Conservation (phyloP, 2,113 vertebrate species). For the Pedionomus torquatus region DNA sequence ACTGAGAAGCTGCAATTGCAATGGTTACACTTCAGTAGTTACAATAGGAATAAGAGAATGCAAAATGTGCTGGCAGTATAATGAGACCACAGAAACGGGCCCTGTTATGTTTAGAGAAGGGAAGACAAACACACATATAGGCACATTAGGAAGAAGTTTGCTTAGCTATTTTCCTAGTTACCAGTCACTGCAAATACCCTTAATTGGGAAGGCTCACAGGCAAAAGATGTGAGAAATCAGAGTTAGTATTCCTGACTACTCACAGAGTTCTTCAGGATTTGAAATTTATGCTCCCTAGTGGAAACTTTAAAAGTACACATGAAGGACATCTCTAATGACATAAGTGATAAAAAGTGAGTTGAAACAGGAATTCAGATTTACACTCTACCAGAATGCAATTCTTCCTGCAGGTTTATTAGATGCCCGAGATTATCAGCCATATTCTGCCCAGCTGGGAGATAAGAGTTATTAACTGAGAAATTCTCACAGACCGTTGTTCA, state of each 20-base stretch:
- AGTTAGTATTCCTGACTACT: not conserved
- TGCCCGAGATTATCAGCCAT: not conserved
- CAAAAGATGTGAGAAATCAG: not conserved
- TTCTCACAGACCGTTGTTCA: not conserved
- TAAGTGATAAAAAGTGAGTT: slow-evolving; percentile 21
- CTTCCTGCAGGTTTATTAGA: slow-evolving; percentile 20
- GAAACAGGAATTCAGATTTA: not conserved
- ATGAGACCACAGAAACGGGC: not conserved
- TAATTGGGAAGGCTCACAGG: slow-evolving; percentile 26
- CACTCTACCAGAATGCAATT: not conserved
- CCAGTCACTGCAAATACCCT: not conserved
- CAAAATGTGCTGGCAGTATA: not conserved
- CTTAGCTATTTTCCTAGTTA: not conserved
- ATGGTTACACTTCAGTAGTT: not conserved
- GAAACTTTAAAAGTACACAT: not conserved
- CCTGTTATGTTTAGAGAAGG: not conserved
- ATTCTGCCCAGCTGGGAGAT: not conserved
- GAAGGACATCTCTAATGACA: slow-evolving; percentile 4
- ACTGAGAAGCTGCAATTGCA: not conserved
- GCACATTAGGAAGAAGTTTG: not conserved
- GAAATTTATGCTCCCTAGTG: not conserved
- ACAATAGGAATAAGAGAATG: not conserved
- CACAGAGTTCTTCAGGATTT: not conserved
- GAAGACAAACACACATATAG: not conserved
- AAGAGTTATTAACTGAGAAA: slow-evolving; percentile 5